Percentiles rank a stretch among this genome's conserved stretches.
These are phyloP conservation scores for Ammodytes marinus DNA, from an alignment of 2,113 vertebrate genomes.

Conservation along the genomic window DNA sequence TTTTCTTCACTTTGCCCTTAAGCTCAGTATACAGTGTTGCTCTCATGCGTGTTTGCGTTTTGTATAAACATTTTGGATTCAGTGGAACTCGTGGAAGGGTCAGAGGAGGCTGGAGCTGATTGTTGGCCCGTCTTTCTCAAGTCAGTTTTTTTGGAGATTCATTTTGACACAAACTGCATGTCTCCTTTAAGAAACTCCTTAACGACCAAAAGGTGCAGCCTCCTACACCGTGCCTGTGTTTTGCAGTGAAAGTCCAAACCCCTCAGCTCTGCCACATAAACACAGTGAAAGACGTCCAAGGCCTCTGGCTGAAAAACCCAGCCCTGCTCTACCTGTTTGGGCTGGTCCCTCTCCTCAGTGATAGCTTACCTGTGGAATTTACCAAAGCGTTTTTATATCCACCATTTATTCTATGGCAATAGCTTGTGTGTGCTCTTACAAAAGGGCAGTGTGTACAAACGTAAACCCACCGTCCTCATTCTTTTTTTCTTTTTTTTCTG, in stretches of 20 bases:
- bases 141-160: not conserved
- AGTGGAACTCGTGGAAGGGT: slow-evolving; percentile 15
- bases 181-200: not conserved
- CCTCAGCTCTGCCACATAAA: slow-evolving; percentile 75
- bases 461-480: slow-evolving; percentile 60
- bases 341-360: slow-evolving; percentile 82
- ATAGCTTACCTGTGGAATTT: slow-evolving; percentile 90
- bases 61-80: slow-evolving; percentile 36
- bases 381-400: slow-evolving; percentile 82
- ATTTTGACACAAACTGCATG: not conserved
- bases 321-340: slow-evolving; percentile 85
- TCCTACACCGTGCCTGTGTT: slow-evolving; percentile 18
- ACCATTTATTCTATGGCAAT: slow-evolving; percentile 72
- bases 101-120: slow-evolving; percentile 14
- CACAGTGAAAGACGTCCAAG: slow-evolving; percentile 77
- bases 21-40: slow-evolving; percentile 67
- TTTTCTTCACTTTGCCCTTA: slow-evolving; percentile 64
- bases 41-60: slow-evolving; percentile 53
- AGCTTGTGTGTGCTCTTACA: slow-evolving; percentile 73
- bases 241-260: slow-evolving; percentile 85
- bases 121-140: slow-evolving; percentile 4
- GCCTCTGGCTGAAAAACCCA: slow-evolving; percentile 84
- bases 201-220: not conserved
- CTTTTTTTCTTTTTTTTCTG: slow-evolving; percentile 5
- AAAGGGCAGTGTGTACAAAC: slow-evolving; percentile 82